A percentile compares a stretch with the other conserved stretches of the same genome.
phyloP scores from a whole-genome alignment of 2,113 vertebrate genomes.

The Dendrocopos noguchii region DNA sequence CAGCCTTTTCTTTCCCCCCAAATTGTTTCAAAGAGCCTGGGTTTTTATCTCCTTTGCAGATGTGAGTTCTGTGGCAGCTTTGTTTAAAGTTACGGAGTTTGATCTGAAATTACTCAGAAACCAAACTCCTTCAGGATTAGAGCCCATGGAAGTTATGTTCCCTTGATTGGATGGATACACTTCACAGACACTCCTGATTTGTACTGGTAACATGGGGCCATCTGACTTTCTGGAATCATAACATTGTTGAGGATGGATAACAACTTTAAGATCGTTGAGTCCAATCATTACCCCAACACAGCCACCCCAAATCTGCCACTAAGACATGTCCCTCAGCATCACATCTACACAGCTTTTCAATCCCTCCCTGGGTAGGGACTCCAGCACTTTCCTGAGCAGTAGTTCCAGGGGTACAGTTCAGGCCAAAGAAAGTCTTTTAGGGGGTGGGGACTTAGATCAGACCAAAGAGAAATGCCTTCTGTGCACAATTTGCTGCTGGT shows the following conservation, averaged over 20 bases:
- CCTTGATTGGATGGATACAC: background rate
- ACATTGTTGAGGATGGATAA: background rate
- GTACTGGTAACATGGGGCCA: accelerated
- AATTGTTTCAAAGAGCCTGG: background rate
- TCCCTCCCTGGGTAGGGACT: background rate
- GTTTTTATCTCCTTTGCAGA: background rate
- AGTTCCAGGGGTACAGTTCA: background rate
- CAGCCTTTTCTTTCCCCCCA: accelerated
- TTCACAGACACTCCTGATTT: background rate
- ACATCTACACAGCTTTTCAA: background rate
- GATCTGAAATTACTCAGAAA: background rate
- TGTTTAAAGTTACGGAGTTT: background rate
- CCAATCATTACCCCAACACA: background rate
- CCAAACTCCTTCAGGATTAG: background rate
- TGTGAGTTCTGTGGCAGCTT: background rate
- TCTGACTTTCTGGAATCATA: background rate
- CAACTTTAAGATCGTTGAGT: background rate
- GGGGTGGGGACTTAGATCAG: no score
- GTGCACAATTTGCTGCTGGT: background rate
- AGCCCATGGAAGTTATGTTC: accelerated
- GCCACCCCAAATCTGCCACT: background rate
- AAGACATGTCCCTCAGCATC: background rate
- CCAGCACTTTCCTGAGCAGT: background rate
- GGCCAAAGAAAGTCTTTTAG: background rate
- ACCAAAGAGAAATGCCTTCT: background rate